These are phyloP conservation scores for Drosophila greeni DNA, from an alignment of 2,888 invertebrate species.

Conservation along the genomic window DNA sequence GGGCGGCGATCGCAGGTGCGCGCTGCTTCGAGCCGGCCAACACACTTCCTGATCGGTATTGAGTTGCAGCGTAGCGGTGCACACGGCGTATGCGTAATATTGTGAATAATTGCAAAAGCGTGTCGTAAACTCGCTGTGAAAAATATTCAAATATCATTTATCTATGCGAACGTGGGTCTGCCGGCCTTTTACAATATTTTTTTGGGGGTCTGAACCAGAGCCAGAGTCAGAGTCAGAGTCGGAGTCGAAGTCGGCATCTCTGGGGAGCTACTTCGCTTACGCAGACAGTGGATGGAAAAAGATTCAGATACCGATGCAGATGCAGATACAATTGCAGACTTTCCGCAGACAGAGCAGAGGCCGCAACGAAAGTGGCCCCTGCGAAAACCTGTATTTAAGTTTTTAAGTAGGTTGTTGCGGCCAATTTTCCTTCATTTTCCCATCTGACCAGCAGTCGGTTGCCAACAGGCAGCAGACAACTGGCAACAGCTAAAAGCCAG, in stretches of 20 bases:
- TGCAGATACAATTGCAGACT: constrained; percentile 42
- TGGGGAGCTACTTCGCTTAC: constrained; percentile 53
- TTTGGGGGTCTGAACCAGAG: constrained; percentile 13
- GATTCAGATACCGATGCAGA: constrained; percentile 29
- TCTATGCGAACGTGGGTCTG: constrained; percentile 41
- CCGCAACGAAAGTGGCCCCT: constrained; percentile 58
- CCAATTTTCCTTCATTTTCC: constrained; percentile 49
- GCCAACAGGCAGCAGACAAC: constrained; percentile 5
- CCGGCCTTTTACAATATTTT: constrained; percentile 30
- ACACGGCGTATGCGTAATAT: constrained; percentile 67
- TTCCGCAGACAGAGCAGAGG: constrained; percentile 27
- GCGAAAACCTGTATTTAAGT: constrained; percentile 59
- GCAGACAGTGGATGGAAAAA: constrained; percentile 40
- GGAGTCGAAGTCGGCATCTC: background rate
- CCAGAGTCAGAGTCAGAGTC: background rate
- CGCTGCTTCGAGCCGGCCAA: constrained; percentile 30
- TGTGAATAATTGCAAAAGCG: constrained; percentile 69
- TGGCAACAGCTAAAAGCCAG: constrained; percentile 33
- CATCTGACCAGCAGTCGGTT: constrained; percentile 45
- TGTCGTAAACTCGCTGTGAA: constrained; percentile 56
- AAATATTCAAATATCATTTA: constrained; percentile 50
- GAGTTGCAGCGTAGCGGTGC: constrained; percentile 31
- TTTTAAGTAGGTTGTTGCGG: constrained; percentile 60
- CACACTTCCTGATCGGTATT: constrained; percentile 66
- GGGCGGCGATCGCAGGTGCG: constrained; percentile 57